Evolutionary conservation across 1,140 invertebrate species (phyloP).

Genomic region (Leptopilina clavipes): DNA sequence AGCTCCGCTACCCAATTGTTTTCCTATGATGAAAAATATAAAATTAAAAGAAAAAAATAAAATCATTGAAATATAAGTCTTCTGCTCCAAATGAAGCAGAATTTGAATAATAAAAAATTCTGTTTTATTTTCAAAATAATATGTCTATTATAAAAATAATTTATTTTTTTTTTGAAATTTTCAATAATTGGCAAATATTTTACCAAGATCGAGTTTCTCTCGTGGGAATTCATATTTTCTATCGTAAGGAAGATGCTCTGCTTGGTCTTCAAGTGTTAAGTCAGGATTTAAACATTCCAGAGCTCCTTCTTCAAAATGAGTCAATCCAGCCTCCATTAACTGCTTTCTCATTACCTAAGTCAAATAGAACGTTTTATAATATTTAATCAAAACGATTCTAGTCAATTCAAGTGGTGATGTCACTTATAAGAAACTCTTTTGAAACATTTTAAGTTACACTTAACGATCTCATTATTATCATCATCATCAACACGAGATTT

Average conservation of each 20-base stretch:
- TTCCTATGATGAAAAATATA: conserved; percentile 74
- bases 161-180: too few species aligned
- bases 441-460: background rate
- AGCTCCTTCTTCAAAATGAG: conserved; percentile 87
- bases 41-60: too few species aligned
- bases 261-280: conserved; percentile 91
- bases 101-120: too few species aligned
- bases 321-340: conserved; percentile 80
- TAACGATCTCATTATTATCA: background rate
- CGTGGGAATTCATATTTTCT: conserved; percentile 92
- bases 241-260: conserved; percentile 92
- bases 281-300: conserved; percentile 90
- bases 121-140: too few species aligned
- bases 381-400: conserved; percentile 5
- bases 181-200: conserved; percentile 45
- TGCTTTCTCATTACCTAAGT: conserved; percentile 77
- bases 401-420: background rate
- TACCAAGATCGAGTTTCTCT: conserved; percentile 89
- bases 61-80: too few species aligned
- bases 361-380: background rate
- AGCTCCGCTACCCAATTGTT: conserved; percentile 91
- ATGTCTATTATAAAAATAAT: too few species aligned
- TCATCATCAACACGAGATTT: background rate
- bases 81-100: too few species aligned
- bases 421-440: background rate